Percentiles rank a stretch among this genome's conserved stretches.
Evolutionary conservation across 2,113 vertebrate genomes (phyloP).

Genomic region (Oryzias melastigma): DNA sequence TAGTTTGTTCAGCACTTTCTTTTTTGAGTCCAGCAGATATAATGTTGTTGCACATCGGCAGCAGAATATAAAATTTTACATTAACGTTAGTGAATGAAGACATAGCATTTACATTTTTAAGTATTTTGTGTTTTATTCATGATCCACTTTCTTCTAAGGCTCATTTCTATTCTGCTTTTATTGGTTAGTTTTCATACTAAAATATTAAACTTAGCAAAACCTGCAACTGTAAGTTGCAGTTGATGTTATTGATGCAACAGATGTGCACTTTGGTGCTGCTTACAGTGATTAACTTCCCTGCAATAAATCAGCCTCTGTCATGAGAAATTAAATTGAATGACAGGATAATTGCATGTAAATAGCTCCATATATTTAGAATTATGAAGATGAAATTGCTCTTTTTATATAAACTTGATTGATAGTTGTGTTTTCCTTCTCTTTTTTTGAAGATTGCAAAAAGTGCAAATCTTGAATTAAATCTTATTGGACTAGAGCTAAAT

Average conservation of each 20-base stretch:
- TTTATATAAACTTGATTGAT: conserved; percentile 8
- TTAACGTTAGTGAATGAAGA: too few species aligned
- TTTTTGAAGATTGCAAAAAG: not conserved
- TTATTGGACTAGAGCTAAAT: conserved; percentile 2
- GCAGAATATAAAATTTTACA: too few species aligned
- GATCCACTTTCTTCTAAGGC: too few species aligned
- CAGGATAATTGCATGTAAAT: conserved; percentile 9
- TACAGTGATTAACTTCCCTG: conserved; percentile 14
- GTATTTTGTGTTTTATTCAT: too few species aligned
- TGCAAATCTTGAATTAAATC: conserved; percentile 1
- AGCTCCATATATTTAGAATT: not conserved
- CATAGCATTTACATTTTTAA: too few species aligned
- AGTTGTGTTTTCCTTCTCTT: not conserved
- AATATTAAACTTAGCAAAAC: not conserved
- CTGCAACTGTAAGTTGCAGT: not conserved
- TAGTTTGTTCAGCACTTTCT: too few species aligned
- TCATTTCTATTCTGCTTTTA: too few species aligned
- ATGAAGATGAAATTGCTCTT: not conserved
- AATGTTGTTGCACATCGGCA: too few species aligned
- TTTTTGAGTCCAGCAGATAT: too few species aligned
- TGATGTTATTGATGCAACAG: conserved; percentile 15
- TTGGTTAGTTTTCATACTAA: not conserved
- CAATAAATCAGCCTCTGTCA: conserved; percentile 16
- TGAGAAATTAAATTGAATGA: conserved; percentile 11
- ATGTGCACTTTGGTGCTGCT: conserved; percentile 12